A percentile compares a stretch with the other conserved stretches of the same genome.
These are phyloP conservation scores for Chaenogobius annularis DNA, from an alignment of 2,113 vertebrate genomes.

Conservation along the genomic window DNA sequence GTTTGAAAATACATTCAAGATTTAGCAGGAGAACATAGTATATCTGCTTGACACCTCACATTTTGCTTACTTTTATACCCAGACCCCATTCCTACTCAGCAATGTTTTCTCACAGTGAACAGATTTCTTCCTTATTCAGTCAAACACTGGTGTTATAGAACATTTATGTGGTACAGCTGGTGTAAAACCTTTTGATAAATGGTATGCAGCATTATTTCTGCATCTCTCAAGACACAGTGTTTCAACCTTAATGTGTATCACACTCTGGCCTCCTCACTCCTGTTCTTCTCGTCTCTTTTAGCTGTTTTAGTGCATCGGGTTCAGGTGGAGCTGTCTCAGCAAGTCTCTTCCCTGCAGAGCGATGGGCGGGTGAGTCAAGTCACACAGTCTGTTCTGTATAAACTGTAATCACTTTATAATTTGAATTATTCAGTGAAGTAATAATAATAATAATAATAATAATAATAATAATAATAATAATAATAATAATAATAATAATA, in stretches of 20 bases:
- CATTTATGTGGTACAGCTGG: too few relatives aligned
- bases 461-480: neutral
- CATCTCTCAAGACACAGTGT: slow-evolving; percentile 9
- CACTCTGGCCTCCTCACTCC: neutral
- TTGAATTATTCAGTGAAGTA: neutral
- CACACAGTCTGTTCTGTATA: slow-evolving; percentile 13
- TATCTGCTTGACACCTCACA: too few relatives aligned
- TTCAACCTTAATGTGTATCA: neutral
- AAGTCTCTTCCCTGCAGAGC: slow-evolving; percentile 90
- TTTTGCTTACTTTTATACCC: too few relatives aligned
- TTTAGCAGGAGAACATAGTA: too few relatives aligned
- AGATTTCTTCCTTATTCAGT: too few relatives aligned
- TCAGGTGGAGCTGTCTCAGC: slow-evolving; percentile 89
- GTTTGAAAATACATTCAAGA: neutral
- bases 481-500: neutral
- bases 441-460: neutral
- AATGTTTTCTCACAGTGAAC: too few relatives aligned
- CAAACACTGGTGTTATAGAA: too few relatives aligned
- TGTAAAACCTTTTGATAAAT: neutral
- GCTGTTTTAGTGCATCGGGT: slow-evolving; percentile 89
- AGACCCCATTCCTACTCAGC: too few relatives aligned
- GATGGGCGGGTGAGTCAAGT: slow-evolving; percentile 83
- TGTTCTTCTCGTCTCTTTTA: slow-evolving; percentile 24
- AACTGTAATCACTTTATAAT: slow-evolving; percentile 1
- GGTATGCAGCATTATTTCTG: neutral